phyloP scores from a whole-genome alignment of 2,113 vertebrate species.

The Phoenicopterus ruber region DNA sequence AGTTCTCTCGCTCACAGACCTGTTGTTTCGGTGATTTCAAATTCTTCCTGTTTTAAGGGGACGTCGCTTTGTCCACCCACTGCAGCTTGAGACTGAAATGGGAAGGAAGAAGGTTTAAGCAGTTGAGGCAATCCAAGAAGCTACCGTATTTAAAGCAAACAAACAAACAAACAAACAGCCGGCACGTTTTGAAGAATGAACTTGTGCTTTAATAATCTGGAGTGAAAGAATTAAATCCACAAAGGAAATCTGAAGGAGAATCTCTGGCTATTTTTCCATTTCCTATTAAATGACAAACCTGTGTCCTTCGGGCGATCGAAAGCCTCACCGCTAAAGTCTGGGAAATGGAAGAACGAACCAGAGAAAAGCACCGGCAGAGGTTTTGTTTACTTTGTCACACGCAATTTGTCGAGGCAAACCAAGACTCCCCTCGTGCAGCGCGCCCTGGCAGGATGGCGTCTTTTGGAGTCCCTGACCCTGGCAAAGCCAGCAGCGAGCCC shows the following conservation, averaged over 20 bases:
- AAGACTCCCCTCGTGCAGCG: not conserved
- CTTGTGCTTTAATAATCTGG: not conserved
- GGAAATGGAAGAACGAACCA: not conserved
- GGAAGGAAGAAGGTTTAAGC: not conserved
- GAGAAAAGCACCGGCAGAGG: not conserved
- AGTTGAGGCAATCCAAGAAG: not conserved
- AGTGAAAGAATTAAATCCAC: not conserved
- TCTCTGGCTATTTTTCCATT: not conserved
- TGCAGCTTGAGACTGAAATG: conserved; percentile 84
- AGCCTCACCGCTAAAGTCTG: not conserved
- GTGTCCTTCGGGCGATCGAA: not conserved
- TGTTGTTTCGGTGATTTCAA: conserved; percentile 81
- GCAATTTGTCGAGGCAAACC: not conserved
- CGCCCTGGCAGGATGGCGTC: not conserved
- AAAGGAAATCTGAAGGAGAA: not conserved
- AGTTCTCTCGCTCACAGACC: conserved; percentile 68
- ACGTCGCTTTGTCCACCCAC: conserved; percentile 78
- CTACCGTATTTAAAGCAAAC: not conserved
- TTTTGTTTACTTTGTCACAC: not conserved
- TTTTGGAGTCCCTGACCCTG: not conserved
- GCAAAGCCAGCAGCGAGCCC: not conserved
- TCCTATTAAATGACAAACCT: not conserved
- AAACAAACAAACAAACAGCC: not conserved
- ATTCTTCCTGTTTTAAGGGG: conserved; percentile 86
- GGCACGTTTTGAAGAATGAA: rapidly evolving